Base-by-base conservation (phyloP, 1,140 invertebrate species). In the Cyclina sinensis region DNA sequence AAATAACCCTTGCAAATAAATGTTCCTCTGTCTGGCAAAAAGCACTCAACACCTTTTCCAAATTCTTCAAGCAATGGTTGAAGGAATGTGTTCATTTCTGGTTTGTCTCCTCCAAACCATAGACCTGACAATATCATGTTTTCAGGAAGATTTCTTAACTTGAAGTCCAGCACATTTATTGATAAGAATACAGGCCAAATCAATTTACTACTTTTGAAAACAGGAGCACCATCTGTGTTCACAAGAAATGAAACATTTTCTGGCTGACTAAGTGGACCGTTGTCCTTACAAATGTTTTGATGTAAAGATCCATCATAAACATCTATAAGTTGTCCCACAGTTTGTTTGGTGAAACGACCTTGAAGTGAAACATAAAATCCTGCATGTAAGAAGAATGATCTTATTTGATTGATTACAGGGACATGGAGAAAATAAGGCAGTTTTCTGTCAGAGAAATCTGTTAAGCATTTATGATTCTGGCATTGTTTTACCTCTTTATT, bases 181-280 rank as follows among this genome's bases (percentile, higher is more conserved):
- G 89, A 39, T 18, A 87, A 18, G 54, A 74, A 89, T 18, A 91
- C 11, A 11, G 90, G 90, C 90, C 87, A 91, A 7, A 89, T 35
- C 0, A 78, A 86, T 1, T 59, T 32, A 59, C 62, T 82, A 35
- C 78, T 83, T 65, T 89, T 86, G 39, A 87, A 91, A 5, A 91
- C 78, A 27, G 88, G 43, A 3, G 84, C 87, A 14, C 90, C 87
- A 73, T 80, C 80, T 65, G 86, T 82, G 32, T 90, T 86, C 2
- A 89, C 68, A 18, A 65, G 68, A 37, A 88, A 88, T 35, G 73
- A 84, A 11, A 88, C n/a, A 73, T 80, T 83, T 18, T 86, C 68
- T n/a, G 27, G 70, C 7, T 24, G 46, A 46, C 68, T 90, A 24
- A 83, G 46, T 27, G 51, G 54, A 3, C 79, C 78, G 51, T 57